Conservation (phyloP, 2,113 vertebrate genomes). For the Neotragus moschatus region DNA sequence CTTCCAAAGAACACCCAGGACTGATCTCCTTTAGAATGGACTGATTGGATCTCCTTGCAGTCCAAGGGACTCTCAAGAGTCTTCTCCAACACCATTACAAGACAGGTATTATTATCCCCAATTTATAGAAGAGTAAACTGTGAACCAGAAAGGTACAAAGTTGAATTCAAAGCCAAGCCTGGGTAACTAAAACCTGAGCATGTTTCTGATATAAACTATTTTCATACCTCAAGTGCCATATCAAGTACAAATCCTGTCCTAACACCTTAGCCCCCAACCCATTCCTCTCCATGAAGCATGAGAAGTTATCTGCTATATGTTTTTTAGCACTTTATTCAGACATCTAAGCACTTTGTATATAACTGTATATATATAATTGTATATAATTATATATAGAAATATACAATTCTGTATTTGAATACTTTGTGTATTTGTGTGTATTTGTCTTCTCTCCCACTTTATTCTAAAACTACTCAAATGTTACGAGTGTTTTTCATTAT, state of each 20-base stretch:
- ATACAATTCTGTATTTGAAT: neutral
- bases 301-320: neutral
- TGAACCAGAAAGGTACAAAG: neutral
- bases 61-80: too few relatives aligned
- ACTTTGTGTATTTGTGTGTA: neutral
- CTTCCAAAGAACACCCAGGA: too few relatives aligned
- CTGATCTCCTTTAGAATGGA: too few relatives aligned
- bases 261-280: neutral
- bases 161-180: neutral
- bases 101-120: neutral
- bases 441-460: neutral
- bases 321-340: neutral
- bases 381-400: neutral
- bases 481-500: neutral
- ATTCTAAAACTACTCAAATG: neutral
- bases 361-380: neutral
- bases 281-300: neutral
- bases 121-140: neutral
- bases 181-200: neutral
- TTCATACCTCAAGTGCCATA: neutral
- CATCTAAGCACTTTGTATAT: neutral
- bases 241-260: neutral
- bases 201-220: neutral
- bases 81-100: neutral
- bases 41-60: too few relatives aligned